Evolutionary conservation across 2,113 vertebrate genomes (phyloP).

Genomic region (Leucosticte australis): DNA sequence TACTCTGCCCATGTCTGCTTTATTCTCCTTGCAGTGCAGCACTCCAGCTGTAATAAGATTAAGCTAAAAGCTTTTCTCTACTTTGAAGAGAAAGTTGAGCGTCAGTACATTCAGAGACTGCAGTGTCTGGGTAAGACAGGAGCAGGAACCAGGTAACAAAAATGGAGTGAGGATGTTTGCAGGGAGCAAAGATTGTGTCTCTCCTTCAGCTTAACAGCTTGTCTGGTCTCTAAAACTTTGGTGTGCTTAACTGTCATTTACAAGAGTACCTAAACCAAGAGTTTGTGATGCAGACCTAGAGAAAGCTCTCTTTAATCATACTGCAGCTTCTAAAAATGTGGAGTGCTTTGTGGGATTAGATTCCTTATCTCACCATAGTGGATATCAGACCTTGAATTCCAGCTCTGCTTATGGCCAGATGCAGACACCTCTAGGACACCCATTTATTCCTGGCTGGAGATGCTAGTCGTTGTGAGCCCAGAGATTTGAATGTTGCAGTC

Average conservation of each 20-base stretch:
- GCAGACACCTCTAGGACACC: neutral
- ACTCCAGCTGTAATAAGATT: neutral
- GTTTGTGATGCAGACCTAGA: neutral
- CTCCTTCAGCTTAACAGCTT: neutral
- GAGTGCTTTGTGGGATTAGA: neutral
- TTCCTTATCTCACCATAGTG: neutral
- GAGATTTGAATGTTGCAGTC: neutral
- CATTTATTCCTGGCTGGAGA: neutral
- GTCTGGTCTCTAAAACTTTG: neutral
- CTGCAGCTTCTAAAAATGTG: neutral
- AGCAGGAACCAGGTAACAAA: neutral
- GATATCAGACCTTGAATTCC: neutral
- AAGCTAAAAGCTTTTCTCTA: neutral
- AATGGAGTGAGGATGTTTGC: neutral
- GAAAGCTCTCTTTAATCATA: neutral
- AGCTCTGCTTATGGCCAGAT: neutral
- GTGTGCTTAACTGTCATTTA: neutral
- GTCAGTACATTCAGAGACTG: neutral
- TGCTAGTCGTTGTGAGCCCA: neutral
- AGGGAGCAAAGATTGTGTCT: neutral
- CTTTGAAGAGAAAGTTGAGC: neutral
- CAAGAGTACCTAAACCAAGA: neutral
- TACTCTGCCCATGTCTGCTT: neutral
- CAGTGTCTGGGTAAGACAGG: neutral
- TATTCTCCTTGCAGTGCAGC: neutral